Evolutionary conservation across 2,797 vertebrate genomes (phyloP).

Genomic region (Peromyscus attwateri): DNA sequence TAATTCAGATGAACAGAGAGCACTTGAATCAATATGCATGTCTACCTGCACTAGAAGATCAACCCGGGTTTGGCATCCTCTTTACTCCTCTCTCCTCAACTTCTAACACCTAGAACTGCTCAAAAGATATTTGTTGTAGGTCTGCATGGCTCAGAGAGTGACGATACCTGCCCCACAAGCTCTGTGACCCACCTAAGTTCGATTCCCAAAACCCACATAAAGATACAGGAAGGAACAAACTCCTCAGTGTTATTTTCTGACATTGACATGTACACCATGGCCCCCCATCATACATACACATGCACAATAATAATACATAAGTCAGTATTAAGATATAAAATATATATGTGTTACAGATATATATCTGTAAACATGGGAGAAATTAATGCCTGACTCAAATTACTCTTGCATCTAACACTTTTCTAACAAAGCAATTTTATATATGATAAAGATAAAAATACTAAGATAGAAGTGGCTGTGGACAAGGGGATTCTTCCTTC

Average conservation of each 20-base stretch:
- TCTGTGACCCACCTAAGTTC: background rate
- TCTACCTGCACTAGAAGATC: background rate
- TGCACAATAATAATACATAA: background rate
- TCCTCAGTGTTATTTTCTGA: background rate
- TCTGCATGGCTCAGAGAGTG: background rate
- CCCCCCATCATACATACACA: background rate
- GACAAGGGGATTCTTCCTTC: background rate
- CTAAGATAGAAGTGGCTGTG: background rate
- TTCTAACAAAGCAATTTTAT: slow-evolving; percentile 21
- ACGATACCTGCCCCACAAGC: background rate
- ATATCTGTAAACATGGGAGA: background rate
- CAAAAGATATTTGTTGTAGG: background rate
- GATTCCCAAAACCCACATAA: background rate
- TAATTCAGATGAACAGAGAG: slow-evolving; percentile 4
- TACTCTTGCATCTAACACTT: slow-evolving; percentile 22
- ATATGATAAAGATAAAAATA: background rate
- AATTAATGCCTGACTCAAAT: background rate
- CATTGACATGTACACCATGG: background rate
- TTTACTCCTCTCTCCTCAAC: background rate
- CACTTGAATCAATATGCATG: background rate
- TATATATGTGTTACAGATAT: background rate
- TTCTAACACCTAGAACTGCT: background rate
- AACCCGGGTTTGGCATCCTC: background rate
- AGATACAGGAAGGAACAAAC: background rate
- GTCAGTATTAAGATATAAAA: background rate